Percentiles rank a stretch among this genome's conserved stretches.
Conservation (phyloP, 2,113 vertebrate species). For the Neomonachus schauinslandi region DNA sequence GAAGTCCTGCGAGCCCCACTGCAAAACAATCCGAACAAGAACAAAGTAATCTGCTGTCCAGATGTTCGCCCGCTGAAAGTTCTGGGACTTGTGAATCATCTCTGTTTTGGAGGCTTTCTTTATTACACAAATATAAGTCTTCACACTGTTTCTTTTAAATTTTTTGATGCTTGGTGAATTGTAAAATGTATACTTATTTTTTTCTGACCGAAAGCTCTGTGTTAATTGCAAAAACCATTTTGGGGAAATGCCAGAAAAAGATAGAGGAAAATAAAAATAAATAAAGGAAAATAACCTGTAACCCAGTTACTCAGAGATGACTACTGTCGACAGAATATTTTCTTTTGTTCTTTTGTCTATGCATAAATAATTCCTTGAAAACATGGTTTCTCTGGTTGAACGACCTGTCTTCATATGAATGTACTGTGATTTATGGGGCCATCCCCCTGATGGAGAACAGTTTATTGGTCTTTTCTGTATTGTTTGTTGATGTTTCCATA, state of each 20-base stretch:
- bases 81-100: constrained; percentile 63
- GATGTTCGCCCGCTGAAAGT: constrained; percentile 64
- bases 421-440: constrained; percentile 60
- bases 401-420: not conserved
- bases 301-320: not conserved
- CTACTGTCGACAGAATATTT: constrained; percentile 30
- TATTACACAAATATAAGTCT: constrained; percentile 54
- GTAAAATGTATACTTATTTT: constrained; percentile 4
- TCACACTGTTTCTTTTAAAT: constrained; percentile 35
- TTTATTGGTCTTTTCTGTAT: constrained; percentile 72
- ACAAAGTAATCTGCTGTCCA: constrained; percentile 60
- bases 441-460: not conserved
- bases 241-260: constrained; percentile 17
- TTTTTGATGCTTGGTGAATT: not conserved
- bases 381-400: constrained; percentile 52
- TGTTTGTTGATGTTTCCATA: constrained; percentile 56
- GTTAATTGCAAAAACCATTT: not conserved
- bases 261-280: constrained; percentile 38
- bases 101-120: constrained; percentile 46
- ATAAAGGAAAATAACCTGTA: not conserved
- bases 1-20: not conserved
- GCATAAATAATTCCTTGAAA: constrained; percentile 46
- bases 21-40: constrained; percentile 46
- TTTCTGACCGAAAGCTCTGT: not conserved
- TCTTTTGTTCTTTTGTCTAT: constrained; percentile 45